Evolutionary conservation across 2,888 invertebrate species (phyloP).

Genomic region (Netelia inedita): DNA sequence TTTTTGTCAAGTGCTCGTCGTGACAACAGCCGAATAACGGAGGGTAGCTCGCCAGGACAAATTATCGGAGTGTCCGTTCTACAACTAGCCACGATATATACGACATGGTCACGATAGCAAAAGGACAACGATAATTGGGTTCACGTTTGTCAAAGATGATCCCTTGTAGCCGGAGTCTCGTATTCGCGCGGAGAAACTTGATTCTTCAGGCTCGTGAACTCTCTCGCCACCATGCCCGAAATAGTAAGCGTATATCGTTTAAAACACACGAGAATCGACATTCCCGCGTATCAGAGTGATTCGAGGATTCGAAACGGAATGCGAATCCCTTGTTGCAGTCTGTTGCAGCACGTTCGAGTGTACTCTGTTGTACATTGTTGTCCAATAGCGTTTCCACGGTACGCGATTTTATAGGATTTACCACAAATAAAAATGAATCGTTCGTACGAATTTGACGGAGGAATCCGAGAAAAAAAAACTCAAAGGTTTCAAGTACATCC

Average conservation of each 20-base stretch:
- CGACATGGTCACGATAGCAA: constrained; percentile 31
- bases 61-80: constrained; percentile 35
- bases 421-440: neutral
- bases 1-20: constrained; percentile 28
- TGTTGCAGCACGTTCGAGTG: no score
- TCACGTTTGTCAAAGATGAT: constrained; percentile 64
- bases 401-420: neutral
- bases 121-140: constrained; percentile 61
- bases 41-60: constrained; percentile 46
- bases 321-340: neutral
- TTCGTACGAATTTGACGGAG: constrained; percentile 60
- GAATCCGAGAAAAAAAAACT: constrained; percentile 38
- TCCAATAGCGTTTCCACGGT: neutral
- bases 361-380: constrained; percentile 47
- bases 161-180: constrained; percentile 49
- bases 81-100: constrained; percentile 20
- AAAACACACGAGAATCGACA: neutral
- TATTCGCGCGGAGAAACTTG: constrained; percentile 55
- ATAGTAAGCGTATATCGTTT: constrained; percentile 18
- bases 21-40: constrained; percentile 12
- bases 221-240: constrained; percentile 10
- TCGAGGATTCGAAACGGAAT: constrained; percentile 34
- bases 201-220: constrained; percentile 15
- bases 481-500: neutral
- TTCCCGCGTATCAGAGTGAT: constrained; percentile 16